These are phyloP conservation scores for Calliopum simillimum DNA, from an alignment of 2,888 invertebrate species.

Conservation along the genomic window DNA sequence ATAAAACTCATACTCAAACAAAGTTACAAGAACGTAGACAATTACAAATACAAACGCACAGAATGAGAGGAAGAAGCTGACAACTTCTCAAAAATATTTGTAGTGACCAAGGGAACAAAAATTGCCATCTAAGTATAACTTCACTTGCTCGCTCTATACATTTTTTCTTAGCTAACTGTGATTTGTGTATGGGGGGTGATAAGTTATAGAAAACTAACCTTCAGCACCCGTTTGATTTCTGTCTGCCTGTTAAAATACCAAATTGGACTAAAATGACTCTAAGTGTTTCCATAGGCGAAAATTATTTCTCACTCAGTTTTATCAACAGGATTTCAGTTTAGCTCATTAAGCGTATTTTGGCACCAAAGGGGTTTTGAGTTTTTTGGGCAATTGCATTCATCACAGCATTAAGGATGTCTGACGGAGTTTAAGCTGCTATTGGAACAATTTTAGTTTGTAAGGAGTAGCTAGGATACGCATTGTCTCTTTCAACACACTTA, in stretches of 20 bases:
- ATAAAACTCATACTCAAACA: not conserved
- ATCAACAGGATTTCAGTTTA: slow-evolving; percentile 19
- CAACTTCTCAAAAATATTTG: no score
- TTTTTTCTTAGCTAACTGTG: no score
- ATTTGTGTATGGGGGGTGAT: no score
- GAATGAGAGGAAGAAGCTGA: no score
- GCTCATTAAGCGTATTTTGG: slow-evolving; percentile 11
- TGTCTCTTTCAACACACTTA: not conserved
- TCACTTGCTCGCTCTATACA: no score
- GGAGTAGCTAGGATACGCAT: not conserved
- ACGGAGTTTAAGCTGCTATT: not conserved
- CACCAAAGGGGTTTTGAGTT: not conserved
- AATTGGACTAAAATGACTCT: slow-evolving; percentile 14
- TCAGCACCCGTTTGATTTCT: slow-evolving; percentile 10
- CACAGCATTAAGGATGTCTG: not conserved
- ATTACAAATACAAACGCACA: no score
- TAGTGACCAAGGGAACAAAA: no score
- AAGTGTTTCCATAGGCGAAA: slow-evolving; percentile 6
- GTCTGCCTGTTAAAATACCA: slow-evolving; percentile 15
- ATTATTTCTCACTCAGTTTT: slow-evolving; percentile 2
- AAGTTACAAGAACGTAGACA: no score
- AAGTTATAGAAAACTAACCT: no score
- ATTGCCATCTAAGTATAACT: no score
- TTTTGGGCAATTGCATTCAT: not conserved
- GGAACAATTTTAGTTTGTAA: not conserved